Evolutionary conservation across 2,113 vertebrate species (phyloP), one percentile per base, ranked within the genome.

Genomic region (Phoenicopterus ruber): DNA sequence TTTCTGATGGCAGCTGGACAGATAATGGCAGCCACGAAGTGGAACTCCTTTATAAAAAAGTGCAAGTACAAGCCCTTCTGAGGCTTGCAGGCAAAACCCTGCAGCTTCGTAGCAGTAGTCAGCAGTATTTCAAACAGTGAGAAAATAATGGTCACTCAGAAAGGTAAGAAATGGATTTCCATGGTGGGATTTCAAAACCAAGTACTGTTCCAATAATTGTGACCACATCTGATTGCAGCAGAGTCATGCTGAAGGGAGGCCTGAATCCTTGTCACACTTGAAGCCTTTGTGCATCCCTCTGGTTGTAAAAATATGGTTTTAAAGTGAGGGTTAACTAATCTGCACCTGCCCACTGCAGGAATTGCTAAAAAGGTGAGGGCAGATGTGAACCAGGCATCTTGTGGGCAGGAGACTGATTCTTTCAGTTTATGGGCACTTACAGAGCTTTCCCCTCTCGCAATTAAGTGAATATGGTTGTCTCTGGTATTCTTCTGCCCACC

Each of bases 41-140:
- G 38, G 70, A 95, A 88, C 58, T 80, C 58, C 71, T 90, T 85
- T 95, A 50, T 81, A 91, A 94, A 89, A 81, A 92, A 96, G 62
- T 88, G 26, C 74, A 90, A 93, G 83, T 92, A 86, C 52, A 52
- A 91, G 55, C 74, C 91, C 66, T 87, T 93, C 90, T 94, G 87
- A 95, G 55, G 63, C 74, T 94, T 80, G 70, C 77, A 95, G 93
- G 84, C 77, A 93, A 92, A 93, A 79, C 58, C 93, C 89, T 91
- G 89, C 84, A 84, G 94, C 84, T 95, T 91, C 70, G 20, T 81
- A 86, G 55, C 42, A 73, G 52, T 83, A 90, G 82, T 83, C 82
- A 88, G 77, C 84, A 79, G 42, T 94, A 93, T 95, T 95, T 95
- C 86, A 93, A 96, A 86, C 62, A 79, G 66, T 59, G 38, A 63